phyloP scores from a whole-genome alignment of 1,140 invertebrate species.

The Cyrtorhinus lividipennis region DNA sequence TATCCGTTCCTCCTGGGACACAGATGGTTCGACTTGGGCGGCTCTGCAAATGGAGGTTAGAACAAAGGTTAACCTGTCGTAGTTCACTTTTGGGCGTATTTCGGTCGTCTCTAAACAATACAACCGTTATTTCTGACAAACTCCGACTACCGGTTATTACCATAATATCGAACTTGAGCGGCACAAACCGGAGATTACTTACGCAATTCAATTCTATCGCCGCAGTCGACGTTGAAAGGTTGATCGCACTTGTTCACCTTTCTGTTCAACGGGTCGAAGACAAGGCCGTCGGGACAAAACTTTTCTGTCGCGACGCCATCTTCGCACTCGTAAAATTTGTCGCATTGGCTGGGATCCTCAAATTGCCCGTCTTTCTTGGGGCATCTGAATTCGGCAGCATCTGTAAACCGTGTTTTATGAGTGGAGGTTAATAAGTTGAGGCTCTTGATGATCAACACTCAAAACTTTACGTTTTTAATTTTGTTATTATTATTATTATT shows the following conservation, averaged over 20 bases:
- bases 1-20: constrained; percentile 76
- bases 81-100: no score
- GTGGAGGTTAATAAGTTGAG: no score
- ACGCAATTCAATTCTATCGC: constrained; percentile 70
- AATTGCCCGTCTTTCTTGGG: constrained; percentile 59
- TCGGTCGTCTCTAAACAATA: no score
- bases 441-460: no score
- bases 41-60: constrained; percentile 42
- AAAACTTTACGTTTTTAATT: no score
- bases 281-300: constrained; percentile 69
- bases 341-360: constrained; percentile 62
- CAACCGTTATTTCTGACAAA: no score
- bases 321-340: constrained; percentile 68
- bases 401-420: no score
- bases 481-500: no score
- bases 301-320: constrained; percentile 57
- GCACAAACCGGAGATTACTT: no score
- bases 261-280: constrained; percentile 66
- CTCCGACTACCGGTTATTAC: no score
- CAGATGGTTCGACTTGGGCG: constrained; percentile 49
- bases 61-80: constrained; percentile 17
- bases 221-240: constrained; percentile 78
- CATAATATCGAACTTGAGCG: no score
- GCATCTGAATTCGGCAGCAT: constrained; percentile 55
- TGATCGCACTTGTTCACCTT: constrained; percentile 82